Evolutionary conservation across 2,888 invertebrate genomes (phyloP).

Genomic region (Coecobrya sp.): DNA sequence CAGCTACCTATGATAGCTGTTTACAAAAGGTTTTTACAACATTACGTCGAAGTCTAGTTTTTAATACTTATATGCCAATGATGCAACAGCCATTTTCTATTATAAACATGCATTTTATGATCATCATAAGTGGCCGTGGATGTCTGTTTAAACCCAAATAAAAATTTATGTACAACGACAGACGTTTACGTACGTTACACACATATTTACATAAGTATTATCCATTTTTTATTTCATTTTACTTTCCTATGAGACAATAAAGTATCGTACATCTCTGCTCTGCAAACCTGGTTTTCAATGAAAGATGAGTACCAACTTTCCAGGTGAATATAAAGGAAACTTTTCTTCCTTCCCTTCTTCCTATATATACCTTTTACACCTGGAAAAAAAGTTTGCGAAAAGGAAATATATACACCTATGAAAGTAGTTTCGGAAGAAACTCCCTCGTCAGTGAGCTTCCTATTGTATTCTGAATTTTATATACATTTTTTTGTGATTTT

Average conservation of each 20-base stretch:
- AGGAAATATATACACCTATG: not conserved
- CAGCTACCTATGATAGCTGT: no score
- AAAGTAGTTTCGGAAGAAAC: not conserved
- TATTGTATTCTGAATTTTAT: conserved; percentile 17
- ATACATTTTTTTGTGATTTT: not conserved
- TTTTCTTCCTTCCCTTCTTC: not conserved
- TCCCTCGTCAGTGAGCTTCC: not conserved
- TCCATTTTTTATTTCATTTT: not conserved
- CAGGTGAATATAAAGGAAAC: not conserved
- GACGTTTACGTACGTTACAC: no score
- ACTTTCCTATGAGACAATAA: not conserved
- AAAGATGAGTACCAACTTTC: not conserved
- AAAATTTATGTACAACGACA: not conserved
- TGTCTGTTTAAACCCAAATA: not conserved
- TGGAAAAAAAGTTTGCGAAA: conserved; percentile 10
- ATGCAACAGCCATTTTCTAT: no score
- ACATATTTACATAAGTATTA: not conserved
- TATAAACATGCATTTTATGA: no score
- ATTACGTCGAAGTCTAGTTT: no score
- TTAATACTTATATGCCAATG: no score
- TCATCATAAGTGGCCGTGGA: not conserved
- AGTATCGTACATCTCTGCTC: not conserved
- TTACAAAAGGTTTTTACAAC: no score
- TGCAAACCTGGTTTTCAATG: not conserved
- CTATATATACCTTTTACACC: not conserved